phyloP scores from a whole-genome alignment of 2,888 invertebrate genomes.

The Cotesia congregata region DNA sequence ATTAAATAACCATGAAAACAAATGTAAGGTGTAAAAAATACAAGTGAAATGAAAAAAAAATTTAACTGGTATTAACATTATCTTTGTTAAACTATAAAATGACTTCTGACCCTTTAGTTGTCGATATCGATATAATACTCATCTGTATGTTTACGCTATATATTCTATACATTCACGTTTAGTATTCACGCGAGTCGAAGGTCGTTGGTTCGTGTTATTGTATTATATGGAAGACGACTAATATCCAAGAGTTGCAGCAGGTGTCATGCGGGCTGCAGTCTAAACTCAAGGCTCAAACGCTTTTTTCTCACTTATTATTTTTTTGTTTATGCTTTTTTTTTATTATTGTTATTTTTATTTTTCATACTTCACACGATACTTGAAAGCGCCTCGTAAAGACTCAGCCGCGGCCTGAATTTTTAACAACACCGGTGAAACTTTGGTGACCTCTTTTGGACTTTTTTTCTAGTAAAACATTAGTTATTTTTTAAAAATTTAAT shows the following conservation, averaged over 20 bases:
- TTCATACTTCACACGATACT: conserved; percentile 34
- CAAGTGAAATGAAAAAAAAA: background rate
- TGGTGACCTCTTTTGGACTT: conserved; percentile 26
- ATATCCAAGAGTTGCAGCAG: conserved; percentile 38
- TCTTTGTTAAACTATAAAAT: conserved; percentile 25
- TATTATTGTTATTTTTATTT: conserved; percentile 21
- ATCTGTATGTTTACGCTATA: conserved; percentile 22
- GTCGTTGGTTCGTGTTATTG: conserved; percentile 10
- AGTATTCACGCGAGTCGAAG: conserved; percentile 34
- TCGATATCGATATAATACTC: conserved; percentile 5
- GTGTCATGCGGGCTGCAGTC: conserved; percentile 37
- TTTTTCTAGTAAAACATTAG: conserved; percentile 6
- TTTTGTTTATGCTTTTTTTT: background rate
- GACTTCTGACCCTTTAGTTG: conserved; percentile 34
- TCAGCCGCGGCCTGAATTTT: conserved; percentile 38
- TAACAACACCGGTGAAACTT: conserved; percentile 37
- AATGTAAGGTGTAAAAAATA: background rate
- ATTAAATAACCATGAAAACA: background rate
- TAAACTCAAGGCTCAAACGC: conserved; percentile 10
- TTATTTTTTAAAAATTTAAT: conserved; percentile 16
- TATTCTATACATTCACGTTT: conserved; percentile 29
- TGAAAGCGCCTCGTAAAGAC: conserved; percentile 40
- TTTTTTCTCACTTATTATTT: background rate
- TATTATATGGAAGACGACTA: conserved; percentile 19
- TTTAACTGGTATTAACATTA: conserved; percentile 2